Percentiles rank a stretch among this genome's conserved stretches.
Evolutionary conservation across 2,888 invertebrate species (phyloP).

Genomic region (Philereme vetulata): DNA sequence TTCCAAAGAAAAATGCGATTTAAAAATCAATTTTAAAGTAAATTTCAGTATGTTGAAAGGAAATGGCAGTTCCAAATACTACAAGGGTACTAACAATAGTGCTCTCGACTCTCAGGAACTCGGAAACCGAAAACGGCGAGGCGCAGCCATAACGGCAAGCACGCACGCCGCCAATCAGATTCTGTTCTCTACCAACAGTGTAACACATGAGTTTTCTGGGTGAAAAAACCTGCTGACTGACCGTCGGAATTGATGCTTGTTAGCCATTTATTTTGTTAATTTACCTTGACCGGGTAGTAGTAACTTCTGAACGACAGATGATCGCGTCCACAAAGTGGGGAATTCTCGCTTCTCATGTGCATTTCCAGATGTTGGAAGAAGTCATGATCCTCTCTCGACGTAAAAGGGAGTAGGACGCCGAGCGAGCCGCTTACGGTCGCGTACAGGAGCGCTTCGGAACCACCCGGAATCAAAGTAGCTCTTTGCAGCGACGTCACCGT

Average conservation of each 20-base stretch:
- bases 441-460: slow-evolving; percentile 98
- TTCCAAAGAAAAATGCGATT: not conserved
- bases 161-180: slow-evolving; percentile 44
- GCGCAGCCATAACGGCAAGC: slow-evolving; percentile 66
- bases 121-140: slow-evolving; percentile 46
- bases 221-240: slow-evolving; percentile 71
- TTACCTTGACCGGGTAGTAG: slow-evolving; percentile 97
- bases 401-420: slow-evolving; percentile 96
- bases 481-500: slow-evolving; percentile 97
- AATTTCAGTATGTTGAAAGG: not conserved
- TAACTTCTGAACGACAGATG: slow-evolving; percentile 98
- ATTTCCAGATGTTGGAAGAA: slow-evolving; percentile 99
- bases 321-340: slow-evolving; percentile 98
- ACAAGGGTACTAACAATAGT: slow-evolving; percentile 54
- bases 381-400: slow-evolving; percentile 98
- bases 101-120: slow-evolving; percentile 77
- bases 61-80: slow-evolving; percentile 75
- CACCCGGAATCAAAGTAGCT: slow-evolving; percentile 98
- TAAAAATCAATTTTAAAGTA: not conserved
- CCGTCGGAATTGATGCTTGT: slow-evolving; percentile 54
- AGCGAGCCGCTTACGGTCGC: slow-evolving; percentile 97
- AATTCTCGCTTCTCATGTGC: slow-evolving; percentile 99
- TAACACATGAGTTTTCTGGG: slow-evolving; percentile 65
- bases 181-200: slow-evolving; percentile 72
- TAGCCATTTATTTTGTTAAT: not conserved